Conservation (phyloP, 2,113 vertebrate species). For the Excalfactoria chinensis region DNA sequence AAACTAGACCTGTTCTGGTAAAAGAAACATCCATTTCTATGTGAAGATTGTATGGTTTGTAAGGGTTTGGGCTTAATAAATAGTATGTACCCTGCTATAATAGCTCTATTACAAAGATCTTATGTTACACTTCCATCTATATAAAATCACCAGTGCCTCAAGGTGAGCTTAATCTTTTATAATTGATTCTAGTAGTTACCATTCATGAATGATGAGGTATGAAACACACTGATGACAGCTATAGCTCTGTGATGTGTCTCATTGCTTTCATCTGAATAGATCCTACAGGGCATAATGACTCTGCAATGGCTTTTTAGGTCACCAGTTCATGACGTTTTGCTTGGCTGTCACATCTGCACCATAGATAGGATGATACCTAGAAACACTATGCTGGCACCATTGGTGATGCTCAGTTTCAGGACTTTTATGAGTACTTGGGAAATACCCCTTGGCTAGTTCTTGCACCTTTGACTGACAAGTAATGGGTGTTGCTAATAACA, state of each 20-base stretch:
- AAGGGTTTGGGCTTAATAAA: background rate
- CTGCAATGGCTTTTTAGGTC: conserved; percentile 66
- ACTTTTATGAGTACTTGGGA: conserved; percentile 87
- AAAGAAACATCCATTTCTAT: background rate
- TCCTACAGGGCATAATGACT: background rate
- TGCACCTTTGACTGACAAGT: conserved; percentile 87
- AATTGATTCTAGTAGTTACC: background rate
- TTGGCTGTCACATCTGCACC: conserved; percentile 84
- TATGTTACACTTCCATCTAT: background rate
- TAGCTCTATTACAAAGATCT: conserved; percentile 29
- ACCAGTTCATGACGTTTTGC: conserved; percentile 77
- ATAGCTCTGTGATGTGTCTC: background rate
- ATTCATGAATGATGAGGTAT: background rate
- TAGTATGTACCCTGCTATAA: conserved; percentile 4
- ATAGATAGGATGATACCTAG: conserved; percentile 78
- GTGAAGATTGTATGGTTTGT: background rate
- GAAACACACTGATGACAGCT: conserved; percentile 7
- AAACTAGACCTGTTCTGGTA: background rate
- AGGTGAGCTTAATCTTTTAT: background rate
- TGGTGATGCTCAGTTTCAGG: conserved; percentile 84
- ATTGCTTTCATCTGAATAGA: background rate
- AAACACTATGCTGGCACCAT: conserved; percentile 80
- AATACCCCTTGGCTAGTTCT: conserved; percentile 84
- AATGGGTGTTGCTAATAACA: conserved; percentile 15
- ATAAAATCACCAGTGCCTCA: background rate